Evolutionary conservation across 2,113 vertebrate genomes (phyloP), one percentile per base, ranked within the genome.

Genomic region (Festucalex cinctus): DNA sequence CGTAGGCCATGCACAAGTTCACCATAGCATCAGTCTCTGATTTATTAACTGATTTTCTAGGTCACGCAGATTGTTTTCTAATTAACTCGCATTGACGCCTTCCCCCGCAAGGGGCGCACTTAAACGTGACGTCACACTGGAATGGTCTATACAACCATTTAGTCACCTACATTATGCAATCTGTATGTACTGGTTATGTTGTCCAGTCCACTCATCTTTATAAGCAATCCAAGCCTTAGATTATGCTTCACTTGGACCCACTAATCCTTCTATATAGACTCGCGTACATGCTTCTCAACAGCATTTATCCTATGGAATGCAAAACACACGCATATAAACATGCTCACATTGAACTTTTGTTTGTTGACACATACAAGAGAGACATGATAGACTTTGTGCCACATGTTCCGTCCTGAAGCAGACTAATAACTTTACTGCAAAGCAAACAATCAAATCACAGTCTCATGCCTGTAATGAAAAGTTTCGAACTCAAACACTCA

Each of bases 381-480:
- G 46, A 48, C 17, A 20, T 20, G 17, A 48, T 7, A 48, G 46
- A 19, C 44, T 46, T 20, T 9, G 17, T 20, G 19, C 17, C 44
- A 48, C 44, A 48, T 48, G 17, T 5, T 48, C 6, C 5, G 6
- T 20, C 6, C 17, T 48, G 17, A 20, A 20, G 17, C 44, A 48
- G 19, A 48, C 44, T 19, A 5, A 8, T 17, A 44, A 5, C 13
- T 44, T 44, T 16, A 39, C 37, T 5, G 41, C 16, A 5, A 3
- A 16, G 41, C 41, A 44, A 44, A 44, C 13, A 16, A 13, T 41
- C n/a, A 32, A 32, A 32, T 32, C 28, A n/a, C n/a, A 32, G 28
- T 32, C 77, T 81, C 85, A 84, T 85, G 79, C 83, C 58, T 76
- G 69, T 83, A 79, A 88, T 85, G 81, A 81, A 70, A 74, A 80